Evolutionary conservation across 2,797 vertebrate species (phyloP).

Genomic region (Prionace glauca): DNA sequence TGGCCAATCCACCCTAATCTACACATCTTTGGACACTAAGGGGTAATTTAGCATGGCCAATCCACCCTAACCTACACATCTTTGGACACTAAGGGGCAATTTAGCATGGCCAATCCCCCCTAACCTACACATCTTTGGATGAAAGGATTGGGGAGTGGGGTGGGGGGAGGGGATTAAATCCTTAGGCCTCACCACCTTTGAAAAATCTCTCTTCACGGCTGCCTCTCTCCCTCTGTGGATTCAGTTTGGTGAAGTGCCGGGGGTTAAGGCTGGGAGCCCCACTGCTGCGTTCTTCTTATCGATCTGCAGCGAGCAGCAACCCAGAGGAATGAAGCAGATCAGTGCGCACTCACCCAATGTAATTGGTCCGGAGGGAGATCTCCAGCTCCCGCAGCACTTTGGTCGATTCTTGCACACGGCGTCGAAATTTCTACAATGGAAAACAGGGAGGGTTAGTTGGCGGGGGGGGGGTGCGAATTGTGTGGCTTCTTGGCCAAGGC

Average conservation of each 20-base stretch:
- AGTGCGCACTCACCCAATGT: slow-evolving; percentile 77
- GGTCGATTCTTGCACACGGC: slow-evolving; percentile 90
- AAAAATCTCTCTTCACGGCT: background rate
- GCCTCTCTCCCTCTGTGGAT: background rate
- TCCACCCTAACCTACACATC: too few species aligned
- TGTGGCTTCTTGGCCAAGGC: too few species aligned
- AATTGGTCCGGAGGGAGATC: slow-evolving; percentile 91
- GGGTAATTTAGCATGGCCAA: too few species aligned
- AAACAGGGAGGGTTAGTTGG: slow-evolving; percentile 18
- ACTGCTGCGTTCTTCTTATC: background rate
- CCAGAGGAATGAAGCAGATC: background rate
- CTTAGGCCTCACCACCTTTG: background rate
- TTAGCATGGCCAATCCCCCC: too few species aligned
- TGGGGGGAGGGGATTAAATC: background rate
- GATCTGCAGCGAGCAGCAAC: background rate
- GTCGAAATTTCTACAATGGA: slow-evolving; percentile 80
- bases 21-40: too few species aligned
- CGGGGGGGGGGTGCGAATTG: background rate
- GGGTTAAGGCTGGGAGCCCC: background rate
- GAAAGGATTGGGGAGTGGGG: too few species aligned
- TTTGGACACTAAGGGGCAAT: too few species aligned
- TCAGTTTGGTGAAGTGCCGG: background rate
- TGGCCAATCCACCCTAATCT: too few species aligned
- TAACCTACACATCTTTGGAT: too few species aligned
- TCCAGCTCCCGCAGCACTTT: slow-evolving; percentile 91